Percentiles rank a stretch among this genome's conserved stretches.
Conservation (phyloP, 2,797 vertebrate genomes). For the Balearica regulorum region DNA sequence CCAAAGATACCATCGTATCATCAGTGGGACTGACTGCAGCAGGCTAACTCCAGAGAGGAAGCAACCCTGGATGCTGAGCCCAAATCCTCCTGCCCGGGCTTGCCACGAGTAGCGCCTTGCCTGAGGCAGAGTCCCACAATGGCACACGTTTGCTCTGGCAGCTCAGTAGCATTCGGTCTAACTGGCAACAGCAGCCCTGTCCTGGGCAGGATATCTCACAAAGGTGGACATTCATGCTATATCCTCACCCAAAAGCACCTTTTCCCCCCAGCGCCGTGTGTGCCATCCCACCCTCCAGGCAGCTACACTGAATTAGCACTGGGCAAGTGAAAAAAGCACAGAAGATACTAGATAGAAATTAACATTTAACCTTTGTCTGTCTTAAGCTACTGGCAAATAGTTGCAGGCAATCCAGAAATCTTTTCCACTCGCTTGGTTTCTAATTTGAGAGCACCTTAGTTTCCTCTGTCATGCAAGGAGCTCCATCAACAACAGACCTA, state of each 20-base stretch:
- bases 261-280: rapidly evolving
- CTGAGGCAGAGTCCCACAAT: not conserved
- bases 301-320: not conserved
- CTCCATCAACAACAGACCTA: not conserved
- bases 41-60: not conserved
- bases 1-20: not conserved
- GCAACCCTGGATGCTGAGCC: not conserved
- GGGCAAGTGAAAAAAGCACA: not conserved
- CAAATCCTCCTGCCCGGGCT: not conserved
- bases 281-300: not conserved
- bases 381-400: not conserved
- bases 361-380: not conserved
- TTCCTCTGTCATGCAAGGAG: not conserved
- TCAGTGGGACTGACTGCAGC: not conserved
- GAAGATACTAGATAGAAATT: not conserved
- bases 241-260: not conserved
- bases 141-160: rapidly evolving
- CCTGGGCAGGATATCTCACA: not conserved
- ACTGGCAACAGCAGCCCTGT: not conserved
- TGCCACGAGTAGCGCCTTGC: not conserved
- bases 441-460: not conserved
- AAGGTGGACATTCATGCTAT: rapidly evolving
- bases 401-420: not conserved
- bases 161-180: not conserved
- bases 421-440: not conserved